These are phyloP conservation scores for Tanytarsus gracilentus DNA, from an alignment of 2,888 invertebrate species.

Conservation along the genomic window DNA sequence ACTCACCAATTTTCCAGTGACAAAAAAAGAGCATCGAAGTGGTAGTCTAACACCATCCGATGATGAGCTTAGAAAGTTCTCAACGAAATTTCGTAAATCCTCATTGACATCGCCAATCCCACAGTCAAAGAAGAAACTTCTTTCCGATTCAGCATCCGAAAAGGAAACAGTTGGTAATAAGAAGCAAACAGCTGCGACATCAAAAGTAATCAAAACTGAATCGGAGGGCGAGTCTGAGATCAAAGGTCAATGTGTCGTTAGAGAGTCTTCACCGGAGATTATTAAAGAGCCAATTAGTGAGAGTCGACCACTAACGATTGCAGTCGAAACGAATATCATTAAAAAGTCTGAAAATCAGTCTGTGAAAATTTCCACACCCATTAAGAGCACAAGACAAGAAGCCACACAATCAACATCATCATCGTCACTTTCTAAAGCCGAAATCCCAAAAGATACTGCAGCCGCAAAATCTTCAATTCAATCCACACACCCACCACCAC, in stretches of 20 bases:
- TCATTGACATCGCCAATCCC: constrained; percentile 20
- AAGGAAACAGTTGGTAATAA: constrained; percentile 30
- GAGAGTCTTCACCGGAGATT: too few relatives aligned
- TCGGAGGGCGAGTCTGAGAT: constrained; percentile 7
- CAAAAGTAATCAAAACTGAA: background rate
- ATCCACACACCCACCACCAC: constrained; percentile 37
- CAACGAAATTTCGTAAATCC: background rate
- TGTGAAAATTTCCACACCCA: too few relatives aligned
- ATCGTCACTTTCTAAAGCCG: too few relatives aligned
- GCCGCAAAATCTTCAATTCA: too few relatives aligned
- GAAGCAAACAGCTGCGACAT: constrained; percentile 26
- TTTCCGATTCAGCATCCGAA: constrained; percentile 17
- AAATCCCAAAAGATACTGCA: too few relatives aligned
- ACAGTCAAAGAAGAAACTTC: background rate
- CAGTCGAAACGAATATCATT: background rate
- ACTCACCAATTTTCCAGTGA: constrained; percentile 8
- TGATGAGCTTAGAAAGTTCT: constrained; percentile 23
- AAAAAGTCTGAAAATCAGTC: too few relatives aligned
- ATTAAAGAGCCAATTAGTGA: background rate
- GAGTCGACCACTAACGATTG: background rate
- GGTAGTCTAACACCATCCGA: constrained; percentile 29
- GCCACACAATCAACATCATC: too few relatives aligned
- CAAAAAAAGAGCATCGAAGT: constrained; percentile 16
- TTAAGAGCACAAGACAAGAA: background rate
- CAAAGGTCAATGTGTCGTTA: constrained; percentile 10